Base-by-base conservation (phyloP, 2,797 vertebrate species). In the Myoxocephalus aenaeus region DNA sequence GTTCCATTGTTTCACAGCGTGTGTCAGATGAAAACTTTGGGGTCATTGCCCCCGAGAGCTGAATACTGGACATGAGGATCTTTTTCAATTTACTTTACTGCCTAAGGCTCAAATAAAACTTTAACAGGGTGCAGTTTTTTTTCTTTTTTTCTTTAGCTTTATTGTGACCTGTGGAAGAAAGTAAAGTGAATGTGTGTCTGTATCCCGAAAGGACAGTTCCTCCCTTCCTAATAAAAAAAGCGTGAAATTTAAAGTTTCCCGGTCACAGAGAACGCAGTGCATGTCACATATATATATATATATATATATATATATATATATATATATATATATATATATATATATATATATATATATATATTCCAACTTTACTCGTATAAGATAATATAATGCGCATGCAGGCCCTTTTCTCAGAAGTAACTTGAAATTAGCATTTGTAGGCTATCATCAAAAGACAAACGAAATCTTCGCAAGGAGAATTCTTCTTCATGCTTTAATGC, bases 61-160 rank as follows among this genome's bases (percentile, higher is more conserved):
- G 27, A 85, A 70, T 64, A 68, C 71, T 89, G 77, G 86, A 84
- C 58, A 75, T 63, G 68, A 80, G 80, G 77, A 81, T 87, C 44
- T 86, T 90, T 86, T 91, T 86, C 68, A 80, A 75, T 90, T 87
- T 84, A 71, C 36, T 79, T 83, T 84, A 65, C 65, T 11, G 20
- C 66, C n/a, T 51, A 71, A 61, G 44, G 66, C 73, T 89, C 56
- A 76, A 82, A 75, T 83, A 58, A 85, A 87, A 91, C 78, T 67
- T 42, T 81, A 84, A 51, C 38, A 42, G 29, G 38, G 56, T 70
- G 78, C 57, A 73, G 58, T 48, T 82, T 76, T 68, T 38, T 32
- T 57, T 44, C 57, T 51, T 50, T 22, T 20, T 59, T 57, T 44
- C 57, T 57, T 65, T 36, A 32, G 51, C 44, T 25, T 36, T 18